phyloP scores from a whole-genome alignment of 2,888 invertebrate genomes.

The Pyrrhosoma nymphula region DNA sequence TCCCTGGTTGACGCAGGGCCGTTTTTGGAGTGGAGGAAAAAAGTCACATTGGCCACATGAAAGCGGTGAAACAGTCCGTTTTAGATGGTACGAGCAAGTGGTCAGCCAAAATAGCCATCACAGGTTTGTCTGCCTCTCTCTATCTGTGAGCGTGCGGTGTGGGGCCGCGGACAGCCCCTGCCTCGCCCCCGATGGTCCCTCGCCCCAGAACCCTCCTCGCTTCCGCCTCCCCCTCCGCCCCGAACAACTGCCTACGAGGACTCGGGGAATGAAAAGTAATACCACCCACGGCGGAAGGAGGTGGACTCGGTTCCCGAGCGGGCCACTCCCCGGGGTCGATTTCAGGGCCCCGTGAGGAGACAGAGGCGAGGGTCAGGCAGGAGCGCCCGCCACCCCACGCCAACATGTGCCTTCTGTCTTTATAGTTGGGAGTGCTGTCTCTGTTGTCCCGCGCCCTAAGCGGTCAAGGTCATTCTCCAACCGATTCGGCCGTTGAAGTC shows the following conservation, averaged over 20 bases:
- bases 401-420: slow-evolving; percentile 58
- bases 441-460: slow-evolving; percentile 46
- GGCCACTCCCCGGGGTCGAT: background rate
- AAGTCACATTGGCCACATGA: slow-evolving; percentile 97
- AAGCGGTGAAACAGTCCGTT: slow-evolving; percentile 98
- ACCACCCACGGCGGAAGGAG: slow-evolving; percentile 3
- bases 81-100: slow-evolving; percentile 99
- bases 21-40: slow-evolving; percentile 97
- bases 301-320: background rate
- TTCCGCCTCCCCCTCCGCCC: background rate
- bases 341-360: background rate
- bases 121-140: slow-evolving; percentile 88
- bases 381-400: background rate
- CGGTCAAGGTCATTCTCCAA: background rate
- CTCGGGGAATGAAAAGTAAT: slow-evolving; percentile 27
- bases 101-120: slow-evolving; percentile 99
- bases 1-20: slow-evolving; percentile 83
- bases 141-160: slow-evolving; percentile 20
- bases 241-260: slow-evolving; percentile 36
- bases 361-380: background rate
- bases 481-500: background rate
- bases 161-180: background rate
- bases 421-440: slow-evolving; percentile 50
- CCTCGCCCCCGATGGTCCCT: slow-evolving; percentile 17
- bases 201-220: slow-evolving; percentile 37